Conservation (phyloP, 2,888 invertebrate genomes). For the Drosophila mimetica region DNA sequence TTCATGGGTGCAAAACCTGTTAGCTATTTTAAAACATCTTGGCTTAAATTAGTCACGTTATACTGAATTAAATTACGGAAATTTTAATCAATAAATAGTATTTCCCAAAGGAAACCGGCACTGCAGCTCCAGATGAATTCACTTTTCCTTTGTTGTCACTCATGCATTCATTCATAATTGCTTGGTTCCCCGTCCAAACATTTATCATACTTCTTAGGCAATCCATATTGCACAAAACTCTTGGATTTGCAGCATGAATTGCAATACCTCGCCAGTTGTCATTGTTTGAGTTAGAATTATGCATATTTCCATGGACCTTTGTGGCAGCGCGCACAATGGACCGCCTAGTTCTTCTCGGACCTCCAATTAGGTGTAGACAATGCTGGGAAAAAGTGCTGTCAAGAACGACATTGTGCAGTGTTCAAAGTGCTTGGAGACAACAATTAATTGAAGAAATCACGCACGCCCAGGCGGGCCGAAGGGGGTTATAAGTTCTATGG, state of each 20-base stretch:
- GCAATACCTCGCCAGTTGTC: constrained; percentile 60
- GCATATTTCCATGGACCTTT: constrained; percentile 53
- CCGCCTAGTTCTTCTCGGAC: constrained; percentile 33
- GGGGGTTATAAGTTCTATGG: constrained; percentile 43
- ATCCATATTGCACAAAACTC: constrained; percentile 15
- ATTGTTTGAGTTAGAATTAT: constrained; percentile 67
- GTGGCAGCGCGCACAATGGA: constrained; percentile 28
- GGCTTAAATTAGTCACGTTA: too few species aligned
- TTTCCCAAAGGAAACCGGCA: neutral
- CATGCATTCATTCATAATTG: constrained; percentile 6
- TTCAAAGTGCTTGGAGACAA: constrained; percentile 54
- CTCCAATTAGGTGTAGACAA: constrained; percentile 54
- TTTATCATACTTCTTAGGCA: constrained; percentile 15
- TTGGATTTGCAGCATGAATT: constrained; percentile 14
- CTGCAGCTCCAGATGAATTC: neutral
- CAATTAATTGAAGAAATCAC: constrained; percentile 79
- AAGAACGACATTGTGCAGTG: constrained; percentile 60
- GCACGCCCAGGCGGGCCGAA: constrained; percentile 54
- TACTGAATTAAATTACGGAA: neutral
- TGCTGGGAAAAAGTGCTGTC: constrained; percentile 49
- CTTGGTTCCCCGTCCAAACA: constrained; percentile 1
- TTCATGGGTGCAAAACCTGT: constrained; percentile 7
- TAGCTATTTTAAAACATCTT: constrained; percentile 11
- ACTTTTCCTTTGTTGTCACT: neutral
- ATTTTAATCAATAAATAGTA: neutral